Base-by-base conservation (phyloP, 2,797 vertebrate genomes). In the Graptemys geographica region DNA sequence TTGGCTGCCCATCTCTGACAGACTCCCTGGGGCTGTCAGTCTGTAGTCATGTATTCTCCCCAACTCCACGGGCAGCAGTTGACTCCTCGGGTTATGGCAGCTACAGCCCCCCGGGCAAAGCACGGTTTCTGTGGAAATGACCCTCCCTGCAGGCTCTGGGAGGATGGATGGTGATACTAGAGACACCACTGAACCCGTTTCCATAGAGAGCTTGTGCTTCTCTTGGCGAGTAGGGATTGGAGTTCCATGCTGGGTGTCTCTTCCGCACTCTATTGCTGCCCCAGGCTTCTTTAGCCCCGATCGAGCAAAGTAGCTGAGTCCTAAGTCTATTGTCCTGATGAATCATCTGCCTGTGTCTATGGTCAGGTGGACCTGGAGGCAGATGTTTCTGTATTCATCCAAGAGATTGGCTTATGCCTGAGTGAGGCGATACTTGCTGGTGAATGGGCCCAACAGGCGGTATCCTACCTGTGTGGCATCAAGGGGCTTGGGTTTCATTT, bases 31-130 rank as follows among this genome's bases (percentile, higher is more conserved):
- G 93, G 76, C 41, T 37, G 8, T 21, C 88, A 41, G 79, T 80
- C 31, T 15, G 52, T 62, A 74, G 11, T 52, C 85, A 0, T 0
- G 0, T 16, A 57, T 47, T 65, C 41, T 9, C 0, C 69, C 0
- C 69, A 83, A 37, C 2, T 65, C 55, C 31, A 57, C 2, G 5
- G n/a, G 69, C 37, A 2, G 69, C 37, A 72, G n/a, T 41, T 21
- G 69, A 6, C 6, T 25, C 69, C 69, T 44, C 19, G 25, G 5
- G 41, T 76, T 44, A 44, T 19, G 25, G 23, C 11, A 44, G 4
- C 33, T 25, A 62, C 47, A 89, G 2, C 8, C 53, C 3, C 19
- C 53, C 3, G 44, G 44, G 59, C 82, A 79, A 53, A 87, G 37
- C 79, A 56, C 3, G 12, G 2, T 2, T 5, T 37, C 12, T 31